Evolutionary conservation across 2,888 invertebrate genomes (phyloP).

Genomic region (Nudaria mundana): DNA sequence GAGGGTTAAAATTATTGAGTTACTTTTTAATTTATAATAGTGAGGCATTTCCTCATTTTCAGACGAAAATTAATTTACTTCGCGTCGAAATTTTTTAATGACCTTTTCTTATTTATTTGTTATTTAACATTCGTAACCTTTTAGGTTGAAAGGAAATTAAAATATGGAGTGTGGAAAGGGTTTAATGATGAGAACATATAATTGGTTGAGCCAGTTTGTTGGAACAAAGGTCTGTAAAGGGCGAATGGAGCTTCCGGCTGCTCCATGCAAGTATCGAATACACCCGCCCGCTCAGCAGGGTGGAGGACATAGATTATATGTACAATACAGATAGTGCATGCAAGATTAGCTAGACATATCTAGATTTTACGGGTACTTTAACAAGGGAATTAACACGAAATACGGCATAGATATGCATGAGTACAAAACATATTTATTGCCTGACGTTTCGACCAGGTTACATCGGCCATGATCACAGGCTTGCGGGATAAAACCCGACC

Average conservation of each 20-base stretch:
- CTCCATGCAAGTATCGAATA: constrained; percentile 51
- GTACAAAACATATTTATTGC: too few species aligned
- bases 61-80: constrained; percentile 4
- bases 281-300: constrained; percentile 42
- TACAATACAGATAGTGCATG: constrained; percentile 2
- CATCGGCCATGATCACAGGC: too few species aligned
- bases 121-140: constrained; percentile 3
- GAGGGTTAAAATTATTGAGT: too few species aligned
- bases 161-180: constrained; percentile 26
- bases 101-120: constrained; percentile 1
- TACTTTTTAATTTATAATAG: neutral
- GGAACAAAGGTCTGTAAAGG: constrained; percentile 73
- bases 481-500: too few species aligned
- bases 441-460: too few species aligned
- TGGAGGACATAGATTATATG: constrained; percentile 40
- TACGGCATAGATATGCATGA: too few species aligned
- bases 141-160: constrained; percentile 22
- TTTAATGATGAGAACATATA: constrained; percentile 39
- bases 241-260: constrained; percentile 57
- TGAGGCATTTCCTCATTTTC: constrained; percentile 1
- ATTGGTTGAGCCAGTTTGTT: constrained; percentile 42
- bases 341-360: too few species aligned
- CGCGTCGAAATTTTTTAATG: neutral
- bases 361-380: too few species aligned
- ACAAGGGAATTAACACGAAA: too few species aligned